Evolutionary conservation across 2,888 invertebrate species (phyloP), one percentile per base, ranked within the genome.

Genomic region (Drosophila koepferae): DNA sequence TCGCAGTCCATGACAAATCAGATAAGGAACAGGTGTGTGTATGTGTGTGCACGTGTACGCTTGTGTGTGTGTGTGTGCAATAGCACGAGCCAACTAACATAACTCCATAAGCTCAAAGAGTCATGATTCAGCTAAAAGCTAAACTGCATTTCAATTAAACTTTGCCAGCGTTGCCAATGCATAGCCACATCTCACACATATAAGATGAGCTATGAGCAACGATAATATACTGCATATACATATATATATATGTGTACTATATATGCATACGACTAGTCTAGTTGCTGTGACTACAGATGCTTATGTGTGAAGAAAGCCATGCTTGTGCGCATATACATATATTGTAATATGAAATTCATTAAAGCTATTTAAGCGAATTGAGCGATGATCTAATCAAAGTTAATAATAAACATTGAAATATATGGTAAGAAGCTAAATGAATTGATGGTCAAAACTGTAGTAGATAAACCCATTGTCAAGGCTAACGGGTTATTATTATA

Each of bases 41-140:
- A 58, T 77, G 65, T 77, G 63, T 77, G 65, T 77, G 53, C 74
- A 63, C 78, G 78, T 70, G 58, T 74, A 63, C 78, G 63, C 66
- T 54, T 77, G 61, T 77, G 65, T 78, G 61, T 78, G 63, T 77
- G 61, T 74, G 66, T 77, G 79, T 71, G 79, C 79, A 77, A 65
- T 62, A 80, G 73, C 78, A 79, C 78, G 78, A 69, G 78, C 74
- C 64, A 28, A 49, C 40, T 43, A 40, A 67, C 28, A 49, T 49
- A 43, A 14, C 41, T 38, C 12, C 36, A 31, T 46, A 18, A 38
- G 20, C 23, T 12, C 23, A 5, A 0, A 6, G 34, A 44, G 34
- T 31, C 40, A 40, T 67, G 60, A 67, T 53, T 60, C 46, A 68
- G 44, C 34, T 34, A 59, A 69, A 46, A 53, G 40, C 34, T 59